Base-by-base conservation (phyloP, 1,140 invertebrate genomes). In the Orius laevigatus region DNA sequence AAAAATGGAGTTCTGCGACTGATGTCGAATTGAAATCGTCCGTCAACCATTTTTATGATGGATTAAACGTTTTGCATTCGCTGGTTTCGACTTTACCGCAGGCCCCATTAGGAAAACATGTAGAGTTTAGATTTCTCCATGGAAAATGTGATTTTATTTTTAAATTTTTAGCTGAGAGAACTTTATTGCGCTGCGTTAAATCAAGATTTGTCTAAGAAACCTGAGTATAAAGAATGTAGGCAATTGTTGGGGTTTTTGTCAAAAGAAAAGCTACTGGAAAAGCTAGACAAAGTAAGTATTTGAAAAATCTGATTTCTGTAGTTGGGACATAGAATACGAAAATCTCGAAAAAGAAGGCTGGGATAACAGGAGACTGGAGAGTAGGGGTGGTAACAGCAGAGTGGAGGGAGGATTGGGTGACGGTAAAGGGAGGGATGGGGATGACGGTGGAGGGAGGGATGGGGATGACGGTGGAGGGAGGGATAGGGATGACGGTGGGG, bases 201-300 rank as follows among this genome's bases (percentile, higher is more conserved):
- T 15, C 69, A 66, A 53, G 58, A 68, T 45, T 59, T 85, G 43
- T 65, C 63, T 1, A 61, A 70, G 35, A 69, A 67, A 15, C 31
- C 61, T 0, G 71, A 75, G 42, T 86, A 75, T 55, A 74, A 75
- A 58, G 73, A 81, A 57, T 76, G 72, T 55, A 68, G 80, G 56
- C 70, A 80, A 56, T 58, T 82, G 15, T 59, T 84, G 14, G 60
- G 64, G 18, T 78, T 81, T 56, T 66, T 78, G 56, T 81, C 79
- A 0, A 81, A 80, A 65, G 65, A 71, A 44, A 74, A 79, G 51
- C 63, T 79, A 19, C 43, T 71, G 3, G 47, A 49, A 1, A 76
- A 73, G 60, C 14, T 56, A 15, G 18, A 52, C 15, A 16, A 54
- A 40, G 57, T 58, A 52, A 52, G 25, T 15, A 40, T 53, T 15